phyloP scores from a whole-genome alignment of 2,113 vertebrate genomes.

The Vireo altiloquus region DNA sequence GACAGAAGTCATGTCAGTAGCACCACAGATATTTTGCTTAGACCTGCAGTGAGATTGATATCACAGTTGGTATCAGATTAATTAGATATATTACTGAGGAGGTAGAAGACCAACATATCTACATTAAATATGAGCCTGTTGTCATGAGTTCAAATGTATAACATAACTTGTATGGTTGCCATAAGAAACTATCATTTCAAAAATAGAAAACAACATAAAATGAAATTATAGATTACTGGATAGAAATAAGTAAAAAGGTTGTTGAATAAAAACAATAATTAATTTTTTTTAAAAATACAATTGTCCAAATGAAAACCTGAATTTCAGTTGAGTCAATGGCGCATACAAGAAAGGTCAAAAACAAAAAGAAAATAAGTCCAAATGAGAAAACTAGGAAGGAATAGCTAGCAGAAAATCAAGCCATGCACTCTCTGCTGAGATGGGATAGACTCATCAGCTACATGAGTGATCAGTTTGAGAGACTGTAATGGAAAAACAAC shows the following conservation, averaged over 20 bases:
- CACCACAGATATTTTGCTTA: neutral
- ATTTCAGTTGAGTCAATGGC: neutral
- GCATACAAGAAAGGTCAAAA: neutral
- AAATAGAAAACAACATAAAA: neutral
- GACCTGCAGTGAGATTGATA: neutral
- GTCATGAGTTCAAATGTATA: neutral
- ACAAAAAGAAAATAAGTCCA: neutral
- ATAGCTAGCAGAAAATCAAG: neutral
- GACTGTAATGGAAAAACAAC: neutral
- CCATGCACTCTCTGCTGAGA: neutral
- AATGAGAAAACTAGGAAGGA: neutral
- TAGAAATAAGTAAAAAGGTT: neutral
- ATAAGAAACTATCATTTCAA: neutral
- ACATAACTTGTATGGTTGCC: neutral
- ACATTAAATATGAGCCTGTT: neutral
- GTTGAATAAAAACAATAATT: neutral
- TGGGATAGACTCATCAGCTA: neutral
- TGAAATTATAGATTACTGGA: neutral
- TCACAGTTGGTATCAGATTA: neutral
- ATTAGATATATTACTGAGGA: neutral
- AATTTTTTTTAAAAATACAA: neutral
- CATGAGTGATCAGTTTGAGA: neutral
- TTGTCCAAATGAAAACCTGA: neutral
- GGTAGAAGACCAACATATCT: neutral
- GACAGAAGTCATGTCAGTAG: neutral